Evolutionary conservation across 2,113 vertebrate genomes (phyloP).

Genomic region (Atractosteus spatula): DNA sequence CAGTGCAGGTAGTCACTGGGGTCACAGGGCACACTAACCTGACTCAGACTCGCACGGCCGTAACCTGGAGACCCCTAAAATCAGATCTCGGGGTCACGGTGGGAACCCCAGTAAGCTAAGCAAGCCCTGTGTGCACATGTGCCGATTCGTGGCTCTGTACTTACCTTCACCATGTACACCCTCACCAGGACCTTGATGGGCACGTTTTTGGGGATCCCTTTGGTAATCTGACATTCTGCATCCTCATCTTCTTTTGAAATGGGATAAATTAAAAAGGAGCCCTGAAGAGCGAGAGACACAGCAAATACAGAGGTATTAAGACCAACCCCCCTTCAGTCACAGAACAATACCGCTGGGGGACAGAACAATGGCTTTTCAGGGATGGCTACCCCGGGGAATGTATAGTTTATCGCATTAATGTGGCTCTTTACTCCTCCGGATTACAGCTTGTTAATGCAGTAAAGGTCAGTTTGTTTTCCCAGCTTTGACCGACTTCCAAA

Average conservation of each 20-base stretch:
- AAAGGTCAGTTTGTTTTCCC: too few species aligned
- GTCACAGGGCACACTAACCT: too few species aligned
- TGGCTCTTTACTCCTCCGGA: not conserved
- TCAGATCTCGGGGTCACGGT: too few species aligned
- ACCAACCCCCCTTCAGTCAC: not conserved
- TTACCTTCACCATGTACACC: constrained; percentile 87
- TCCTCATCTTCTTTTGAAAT: constrained; percentile 63
- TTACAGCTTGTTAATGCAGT: not conserved
- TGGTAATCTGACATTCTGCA: constrained; percentile 63
- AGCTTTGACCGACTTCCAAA: too few species aligned
- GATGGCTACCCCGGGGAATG: not conserved
- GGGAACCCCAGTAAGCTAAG: too few species aligned
- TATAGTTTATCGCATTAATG: not conserved
- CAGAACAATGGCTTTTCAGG: too few species aligned
- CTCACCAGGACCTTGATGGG: constrained; percentile 84
- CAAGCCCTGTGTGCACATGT: too few species aligned
- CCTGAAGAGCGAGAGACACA: constrained; percentile 55
- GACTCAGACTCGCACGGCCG: too few species aligned
- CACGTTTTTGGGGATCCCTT: constrained; percentile 79
- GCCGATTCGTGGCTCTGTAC: constrained; percentile 13
- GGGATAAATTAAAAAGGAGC: constrained; percentile 86
- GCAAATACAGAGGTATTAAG: not conserved
- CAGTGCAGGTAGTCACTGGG: too few species aligned
- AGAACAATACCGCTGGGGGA: not conserved
- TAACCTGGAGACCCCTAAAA: too few species aligned